Percentiles rank a stretch among this genome's conserved stretches.
phyloP scores from a whole-genome alignment of 2,797 vertebrate species.

The Rhadinocentrus ornatus region DNA sequence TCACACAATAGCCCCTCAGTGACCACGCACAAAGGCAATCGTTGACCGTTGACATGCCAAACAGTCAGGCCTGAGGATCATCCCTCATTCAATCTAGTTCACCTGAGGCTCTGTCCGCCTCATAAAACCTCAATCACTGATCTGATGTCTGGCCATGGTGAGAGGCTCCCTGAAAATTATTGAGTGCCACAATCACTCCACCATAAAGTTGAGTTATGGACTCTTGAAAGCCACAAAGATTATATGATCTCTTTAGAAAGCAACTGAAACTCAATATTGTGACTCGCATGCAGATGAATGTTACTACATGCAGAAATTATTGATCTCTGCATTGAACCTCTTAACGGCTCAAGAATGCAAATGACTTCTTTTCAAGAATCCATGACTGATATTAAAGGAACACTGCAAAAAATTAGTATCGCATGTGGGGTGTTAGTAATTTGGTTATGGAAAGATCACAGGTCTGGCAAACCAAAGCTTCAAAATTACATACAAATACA shows the following conservation, averaged over 20 bases:
- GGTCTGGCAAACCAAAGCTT: neutral
- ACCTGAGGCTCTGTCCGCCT: constrained; percentile 70
- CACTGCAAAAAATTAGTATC: neutral
- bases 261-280: constrained; percentile 60
- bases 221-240: constrained; percentile 57
- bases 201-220: constrained; percentile 78
- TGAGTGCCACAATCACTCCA: constrained; percentile 57
- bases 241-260: constrained; percentile 64
- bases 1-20: constrained; percentile 58
- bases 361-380: constrained; percentile 24
- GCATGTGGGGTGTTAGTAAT: neutral
- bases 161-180: constrained; percentile 54
- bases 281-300: constrained; percentile 54
- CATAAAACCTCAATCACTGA: constrained; percentile 72
- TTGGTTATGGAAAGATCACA: neutral
- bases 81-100: constrained; percentile 54
- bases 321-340: constrained; percentile 37
- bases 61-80: constrained; percentile 58
- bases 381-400: constrained; percentile 11
- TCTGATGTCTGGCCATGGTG: constrained; percentile 31
- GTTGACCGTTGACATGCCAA: constrained; percentile 65
- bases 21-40: constrained; percentile 66
- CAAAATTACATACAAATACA: too few relatives aligned
- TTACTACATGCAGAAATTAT: constrained; percentile 64
- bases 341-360: constrained; percentile 23